Conservation (phyloP, 37 sponge, comb jelly and placozoan species). For the Diacarnus erythraeanus region DNA sequence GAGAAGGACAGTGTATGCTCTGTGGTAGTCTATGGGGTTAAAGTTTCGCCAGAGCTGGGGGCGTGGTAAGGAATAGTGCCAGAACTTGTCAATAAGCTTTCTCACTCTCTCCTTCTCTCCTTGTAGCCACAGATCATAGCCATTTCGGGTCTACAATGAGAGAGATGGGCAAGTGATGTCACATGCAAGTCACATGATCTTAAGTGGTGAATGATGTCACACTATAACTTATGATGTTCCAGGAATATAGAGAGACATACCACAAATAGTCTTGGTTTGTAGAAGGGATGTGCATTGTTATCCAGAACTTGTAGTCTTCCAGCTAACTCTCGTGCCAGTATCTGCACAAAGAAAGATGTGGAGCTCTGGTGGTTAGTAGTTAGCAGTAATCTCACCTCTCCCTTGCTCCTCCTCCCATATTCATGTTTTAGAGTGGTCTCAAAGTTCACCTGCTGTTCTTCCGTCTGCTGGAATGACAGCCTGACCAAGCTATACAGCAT, state of each 20-base stretch:
- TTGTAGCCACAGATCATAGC: slow-evolving; percentile 82
- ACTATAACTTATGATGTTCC: not conserved
- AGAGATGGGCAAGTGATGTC: not conserved
- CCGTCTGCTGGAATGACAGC: slow-evolving; percentile 65
- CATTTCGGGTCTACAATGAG: slow-evolving; percentile 58
- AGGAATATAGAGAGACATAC: slow-evolving; percentile 32
- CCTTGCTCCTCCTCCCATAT: slow-evolving; percentile 66
- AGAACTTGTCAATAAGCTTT: slow-evolving; percentile 71
- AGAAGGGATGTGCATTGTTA: slow-evolving; percentile 82
- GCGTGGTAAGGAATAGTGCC: slow-evolving; percentile 77
- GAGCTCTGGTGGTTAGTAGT: not conserved
- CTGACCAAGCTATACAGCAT: slow-evolving; percentile 72
- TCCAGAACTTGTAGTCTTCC: slow-evolving; percentile 70
- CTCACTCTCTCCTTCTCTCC: slow-evolving; percentile 70
- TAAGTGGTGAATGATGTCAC: not conserved
- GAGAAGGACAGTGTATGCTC: slow-evolving; percentile 54
- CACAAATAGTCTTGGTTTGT: slow-evolving; percentile 74
- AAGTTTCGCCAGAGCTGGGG: slow-evolving; percentile 59
- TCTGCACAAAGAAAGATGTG: slow-evolving; percentile 26
- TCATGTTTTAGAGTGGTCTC: slow-evolving; percentile 69
- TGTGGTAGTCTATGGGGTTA: slow-evolving; percentile 76
- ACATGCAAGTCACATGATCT: not conserved
- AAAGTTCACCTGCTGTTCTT: slow-evolving; percentile 66
- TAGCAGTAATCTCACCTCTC: slow-evolving; percentile 52
- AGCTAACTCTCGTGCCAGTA: slow-evolving; percentile 72